Evolutionary conservation across 1,140 invertebrate genomes (phyloP).

Genomic region (Zaprionus camerounensis): DNA sequence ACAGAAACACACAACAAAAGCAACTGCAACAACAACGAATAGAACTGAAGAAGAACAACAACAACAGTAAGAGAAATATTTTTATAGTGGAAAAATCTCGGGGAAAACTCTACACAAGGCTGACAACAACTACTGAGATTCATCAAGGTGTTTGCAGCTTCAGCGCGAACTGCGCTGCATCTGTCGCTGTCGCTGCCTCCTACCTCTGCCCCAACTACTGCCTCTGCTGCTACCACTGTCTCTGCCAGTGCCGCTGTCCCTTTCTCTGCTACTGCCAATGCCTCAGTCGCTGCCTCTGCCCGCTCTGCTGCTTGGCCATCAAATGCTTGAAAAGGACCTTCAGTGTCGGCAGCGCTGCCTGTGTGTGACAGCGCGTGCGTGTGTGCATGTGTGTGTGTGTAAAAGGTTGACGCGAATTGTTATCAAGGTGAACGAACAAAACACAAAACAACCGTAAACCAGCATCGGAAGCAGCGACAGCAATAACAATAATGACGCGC

Average conservation of each 20-base stretch:
- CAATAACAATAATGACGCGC: constrained; percentile 11
- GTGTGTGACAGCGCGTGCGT: constrained; percentile 41
- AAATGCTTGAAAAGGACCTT: constrained; percentile 74
- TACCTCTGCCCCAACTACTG: not conserved
- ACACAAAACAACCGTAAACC: constrained; percentile 55
- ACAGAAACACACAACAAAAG: constrained; percentile 15
- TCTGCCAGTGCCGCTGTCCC: constrained; percentile 21
- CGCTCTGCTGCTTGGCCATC: constrained; percentile 61
- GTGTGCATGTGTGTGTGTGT: constrained; percentile 20
- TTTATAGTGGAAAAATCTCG: constrained; percentile 50
- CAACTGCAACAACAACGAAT: not conserved
- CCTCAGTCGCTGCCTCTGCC: not conserved
- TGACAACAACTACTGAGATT: constrained; percentile 34
- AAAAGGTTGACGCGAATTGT: constrained; percentile 75
- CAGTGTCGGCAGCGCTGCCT: constrained; percentile 45
- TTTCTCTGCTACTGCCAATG: not conserved
- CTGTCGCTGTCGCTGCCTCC: not conserved
- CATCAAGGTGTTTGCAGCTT: not conserved
- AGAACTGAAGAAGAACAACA: constrained; percentile 24
- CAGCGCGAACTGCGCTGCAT: not conserved
- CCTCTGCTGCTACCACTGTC: not conserved
- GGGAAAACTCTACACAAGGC: constrained; percentile 73
- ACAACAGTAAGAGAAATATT: constrained; percentile 9
- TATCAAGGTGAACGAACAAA: constrained; percentile 68
- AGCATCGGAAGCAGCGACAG: constrained; percentile 43